Evolutionary conservation across 2,113 vertebrate species (phyloP).

Genomic region (Ardeotis arabs): DNA sequence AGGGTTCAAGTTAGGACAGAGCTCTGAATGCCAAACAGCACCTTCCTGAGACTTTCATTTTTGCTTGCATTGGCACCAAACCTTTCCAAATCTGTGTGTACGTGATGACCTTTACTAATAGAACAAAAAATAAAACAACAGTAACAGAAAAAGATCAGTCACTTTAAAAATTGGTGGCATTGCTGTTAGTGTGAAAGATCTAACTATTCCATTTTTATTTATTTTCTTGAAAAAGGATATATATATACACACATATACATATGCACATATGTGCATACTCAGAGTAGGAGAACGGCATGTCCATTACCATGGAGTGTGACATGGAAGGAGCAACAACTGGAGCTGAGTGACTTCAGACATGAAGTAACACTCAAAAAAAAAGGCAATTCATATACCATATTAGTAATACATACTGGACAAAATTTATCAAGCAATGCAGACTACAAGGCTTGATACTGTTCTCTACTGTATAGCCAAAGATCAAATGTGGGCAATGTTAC

Average conservation of each 20-base stretch:
- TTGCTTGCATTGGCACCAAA: not conserved
- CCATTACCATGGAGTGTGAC: not conserved
- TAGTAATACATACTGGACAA: not conserved
- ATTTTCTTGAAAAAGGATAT: not conserved
- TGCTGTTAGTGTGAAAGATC: not conserved
- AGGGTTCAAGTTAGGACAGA: not conserved
- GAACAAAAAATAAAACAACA: not conserved
- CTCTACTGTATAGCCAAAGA: not conserved
- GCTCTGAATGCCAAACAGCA: not conserved
- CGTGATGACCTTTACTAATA: not conserved
- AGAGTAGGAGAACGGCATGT: not conserved
- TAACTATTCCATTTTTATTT: not conserved
- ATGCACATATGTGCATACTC: too few relatives aligned
- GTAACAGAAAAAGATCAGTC: not conserved
- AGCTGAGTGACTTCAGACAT: not conserved
- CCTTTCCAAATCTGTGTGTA: not conserved
- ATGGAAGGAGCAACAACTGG: not conserved
- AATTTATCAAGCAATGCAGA: not conserved
- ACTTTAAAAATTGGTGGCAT: not conserved
- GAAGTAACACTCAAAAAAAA: not conserved
- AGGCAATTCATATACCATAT: not conserved
- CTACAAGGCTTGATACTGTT: not conserved
- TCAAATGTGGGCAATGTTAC: not conserved
- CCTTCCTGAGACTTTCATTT: not conserved
- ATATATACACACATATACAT: not conserved